These are phyloP conservation scores for Dynastes hyllus DNA, from an alignment of 2,888 invertebrate species.

Conservation along the genomic window DNA sequence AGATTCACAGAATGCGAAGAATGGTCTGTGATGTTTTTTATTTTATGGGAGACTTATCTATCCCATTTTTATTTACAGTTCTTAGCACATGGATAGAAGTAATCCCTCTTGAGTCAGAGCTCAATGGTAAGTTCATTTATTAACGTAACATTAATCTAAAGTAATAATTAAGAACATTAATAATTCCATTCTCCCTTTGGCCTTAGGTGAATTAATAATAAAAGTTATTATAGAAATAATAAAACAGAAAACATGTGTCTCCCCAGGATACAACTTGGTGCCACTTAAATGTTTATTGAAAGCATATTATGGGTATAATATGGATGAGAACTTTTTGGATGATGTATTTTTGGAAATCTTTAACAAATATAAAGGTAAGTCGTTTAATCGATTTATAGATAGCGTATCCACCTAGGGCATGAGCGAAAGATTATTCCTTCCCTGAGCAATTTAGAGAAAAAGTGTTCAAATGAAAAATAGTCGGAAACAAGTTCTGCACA, in stretches of 20 bases:
- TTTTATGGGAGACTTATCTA: slow-evolving; percentile 66
- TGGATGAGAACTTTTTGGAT: slow-evolving; percentile 60
- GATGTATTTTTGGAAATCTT: slow-evolving; percentile 65
- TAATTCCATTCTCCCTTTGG: background rate
- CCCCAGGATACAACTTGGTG: slow-evolving; percentile 63
- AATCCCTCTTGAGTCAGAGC: slow-evolving; percentile 66
- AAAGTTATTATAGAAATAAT: slow-evolving; percentile 69
- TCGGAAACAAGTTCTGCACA: no score
- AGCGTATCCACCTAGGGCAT: no score
- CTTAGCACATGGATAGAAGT: slow-evolving; percentile 71
- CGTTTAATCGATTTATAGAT: background rate
- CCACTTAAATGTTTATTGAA: slow-evolving; percentile 66
- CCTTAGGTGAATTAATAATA: slow-evolving; percentile 67
- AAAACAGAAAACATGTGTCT: slow-evolving; percentile 61
- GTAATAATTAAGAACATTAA: no score
- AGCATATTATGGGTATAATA: slow-evolving; percentile 69
- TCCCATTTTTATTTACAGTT: slow-evolving; percentile 67
- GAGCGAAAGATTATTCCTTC: no score
- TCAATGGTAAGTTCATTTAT: slow-evolving; percentile 55
- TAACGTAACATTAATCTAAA: background rate
- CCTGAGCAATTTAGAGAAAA: no score
- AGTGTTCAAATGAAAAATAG: no score
- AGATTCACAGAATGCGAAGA: slow-evolving; percentile 69
- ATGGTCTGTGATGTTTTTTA: slow-evolving; percentile 71
- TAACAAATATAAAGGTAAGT: slow-evolving; percentile 66